Conservation (phyloP, 2,888 invertebrate species). For the Drosophila mulleri region DNA sequence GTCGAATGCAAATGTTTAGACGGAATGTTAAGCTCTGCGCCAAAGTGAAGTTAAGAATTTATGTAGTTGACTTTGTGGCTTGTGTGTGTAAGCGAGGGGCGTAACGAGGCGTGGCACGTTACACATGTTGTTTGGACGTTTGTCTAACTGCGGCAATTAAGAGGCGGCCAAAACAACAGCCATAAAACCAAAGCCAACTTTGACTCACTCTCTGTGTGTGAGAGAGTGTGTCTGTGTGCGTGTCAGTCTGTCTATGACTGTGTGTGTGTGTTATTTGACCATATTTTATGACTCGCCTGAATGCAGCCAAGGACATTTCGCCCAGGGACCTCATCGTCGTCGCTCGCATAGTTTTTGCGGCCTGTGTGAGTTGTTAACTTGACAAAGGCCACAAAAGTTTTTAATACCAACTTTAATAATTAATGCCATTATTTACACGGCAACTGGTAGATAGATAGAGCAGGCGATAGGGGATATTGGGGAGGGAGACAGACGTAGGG, state of each 20-base stretch:
- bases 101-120: constrained; percentile 36
- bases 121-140: constrained; percentile 57
- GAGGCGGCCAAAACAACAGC: constrained; percentile 51
- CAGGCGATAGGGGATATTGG: no score
- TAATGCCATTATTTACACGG: constrained; percentile 54
- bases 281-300: constrained; percentile 69
- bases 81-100: constrained; percentile 1
- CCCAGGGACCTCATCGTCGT: constrained; percentile 29
- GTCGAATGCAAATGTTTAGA: constrained; percentile 63
- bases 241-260: not conserved
- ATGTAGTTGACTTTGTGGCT: constrained; percentile 52
- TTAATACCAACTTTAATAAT: constrained; percentile 66
- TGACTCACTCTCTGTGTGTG: not conserved
- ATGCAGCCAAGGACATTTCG: constrained; percentile 61
- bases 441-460: not conserved
- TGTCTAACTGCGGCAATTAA: constrained; percentile 76
- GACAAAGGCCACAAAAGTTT: constrained; percentile 57
- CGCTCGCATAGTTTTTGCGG: constrained; percentile 37
- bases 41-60: constrained; percentile 51
- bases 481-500: not conserved
- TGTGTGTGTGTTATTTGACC: constrained; percentile 43
- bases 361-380: constrained; percentile 46
- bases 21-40: constrained; percentile 16
- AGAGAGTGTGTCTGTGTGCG: constrained; percentile 25
- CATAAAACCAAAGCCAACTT: constrained; percentile 59